Evolutionary conservation across 2,797 vertebrate species (phyloP).

Genomic region (Chelon auratus): DNA sequence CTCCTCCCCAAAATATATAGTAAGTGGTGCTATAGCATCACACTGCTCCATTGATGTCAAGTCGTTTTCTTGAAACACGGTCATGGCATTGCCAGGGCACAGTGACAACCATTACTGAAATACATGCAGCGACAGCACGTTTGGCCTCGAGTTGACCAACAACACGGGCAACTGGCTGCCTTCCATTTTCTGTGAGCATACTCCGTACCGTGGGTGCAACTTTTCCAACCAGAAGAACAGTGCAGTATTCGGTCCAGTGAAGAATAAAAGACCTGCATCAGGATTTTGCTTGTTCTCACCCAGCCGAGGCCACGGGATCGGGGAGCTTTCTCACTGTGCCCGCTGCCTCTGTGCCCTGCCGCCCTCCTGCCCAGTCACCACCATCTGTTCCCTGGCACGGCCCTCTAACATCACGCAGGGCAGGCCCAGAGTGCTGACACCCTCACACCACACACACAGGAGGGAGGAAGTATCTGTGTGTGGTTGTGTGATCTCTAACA

Average conservation of each 20-base stretch:
- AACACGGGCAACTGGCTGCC: slow-evolving; percentile 22
- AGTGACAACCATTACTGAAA: not conserved
- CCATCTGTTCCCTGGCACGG: slow-evolving; percentile 81
- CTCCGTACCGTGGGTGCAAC: slow-evolving; percentile 62
- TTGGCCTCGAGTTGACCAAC: slow-evolving; percentile 5
- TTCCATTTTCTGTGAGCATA: slow-evolving; percentile 38
- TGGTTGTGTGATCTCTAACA: slow-evolving; percentile 21
- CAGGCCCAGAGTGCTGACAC: slow-evolving; percentile 72
- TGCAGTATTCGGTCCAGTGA: slow-evolving; percentile 50
- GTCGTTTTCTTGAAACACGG: no score
- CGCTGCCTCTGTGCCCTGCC: slow-evolving; percentile 60
- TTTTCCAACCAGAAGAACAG: slow-evolving; percentile 47
- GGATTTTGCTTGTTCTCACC: slow-evolving; percentile 67
- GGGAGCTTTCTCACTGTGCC: slow-evolving; percentile 53
- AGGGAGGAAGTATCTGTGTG: slow-evolving; percentile 31
- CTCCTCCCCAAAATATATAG: not conserved
- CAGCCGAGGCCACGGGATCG: slow-evolving; percentile 58
- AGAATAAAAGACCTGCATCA: slow-evolving; percentile 65
- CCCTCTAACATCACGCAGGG: slow-evolving; percentile 47
- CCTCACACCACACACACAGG: slow-evolving; percentile 63
- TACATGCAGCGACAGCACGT: not conserved
- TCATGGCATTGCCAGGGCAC: not conserved
- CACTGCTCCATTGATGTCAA: no score
- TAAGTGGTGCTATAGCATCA: not conserved
- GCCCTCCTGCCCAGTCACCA: slow-evolving; percentile 63